These are phyloP conservation scores for Vultur gryphus DNA, from an alignment of 2,797 vertebrate species.

Conservation along the genomic window DNA sequence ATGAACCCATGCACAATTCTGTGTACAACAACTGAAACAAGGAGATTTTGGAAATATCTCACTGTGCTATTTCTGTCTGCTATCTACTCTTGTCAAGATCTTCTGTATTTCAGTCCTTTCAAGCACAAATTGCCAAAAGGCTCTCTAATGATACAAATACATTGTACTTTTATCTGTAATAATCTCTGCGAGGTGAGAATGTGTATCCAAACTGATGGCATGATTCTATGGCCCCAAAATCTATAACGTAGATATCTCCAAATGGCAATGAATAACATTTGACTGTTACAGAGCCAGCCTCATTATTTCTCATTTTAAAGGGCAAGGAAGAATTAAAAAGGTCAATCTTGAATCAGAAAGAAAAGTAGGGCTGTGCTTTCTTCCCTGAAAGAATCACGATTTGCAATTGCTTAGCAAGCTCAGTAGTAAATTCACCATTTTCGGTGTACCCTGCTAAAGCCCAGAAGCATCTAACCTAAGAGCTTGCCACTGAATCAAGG, in stretches of 20 bases:
- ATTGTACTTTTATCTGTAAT: neutral
- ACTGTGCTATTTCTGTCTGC: neutral
- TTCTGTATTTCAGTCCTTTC: neutral
- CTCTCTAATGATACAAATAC: neutral
- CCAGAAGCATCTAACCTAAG: constrained; percentile 63
- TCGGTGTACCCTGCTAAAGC: constrained; percentile 67
- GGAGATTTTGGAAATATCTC: neutral
- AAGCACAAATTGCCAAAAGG: neutral
- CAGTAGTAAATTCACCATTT: constrained; percentile 32
- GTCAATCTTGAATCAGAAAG: neutral
- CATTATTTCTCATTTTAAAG: neutral
- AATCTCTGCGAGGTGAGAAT: neutral
- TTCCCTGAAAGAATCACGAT: neutral
- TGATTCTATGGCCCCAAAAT: neutral
- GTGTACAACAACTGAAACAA: neutral
- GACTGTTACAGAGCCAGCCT: neutral
- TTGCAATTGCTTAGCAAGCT: neutral
- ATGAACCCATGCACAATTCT: neutral
- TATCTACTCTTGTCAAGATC: neutral
- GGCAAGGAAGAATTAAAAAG: neutral
- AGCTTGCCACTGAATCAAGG: constrained; percentile 76
- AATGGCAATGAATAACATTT: neutral
- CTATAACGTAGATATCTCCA: neutral
- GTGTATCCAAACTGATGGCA: neutral
- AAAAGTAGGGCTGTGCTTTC: neutral